Conservation (phyloP, 2,797 vertebrate genomes). For the Pteropus rufus region DNA sequence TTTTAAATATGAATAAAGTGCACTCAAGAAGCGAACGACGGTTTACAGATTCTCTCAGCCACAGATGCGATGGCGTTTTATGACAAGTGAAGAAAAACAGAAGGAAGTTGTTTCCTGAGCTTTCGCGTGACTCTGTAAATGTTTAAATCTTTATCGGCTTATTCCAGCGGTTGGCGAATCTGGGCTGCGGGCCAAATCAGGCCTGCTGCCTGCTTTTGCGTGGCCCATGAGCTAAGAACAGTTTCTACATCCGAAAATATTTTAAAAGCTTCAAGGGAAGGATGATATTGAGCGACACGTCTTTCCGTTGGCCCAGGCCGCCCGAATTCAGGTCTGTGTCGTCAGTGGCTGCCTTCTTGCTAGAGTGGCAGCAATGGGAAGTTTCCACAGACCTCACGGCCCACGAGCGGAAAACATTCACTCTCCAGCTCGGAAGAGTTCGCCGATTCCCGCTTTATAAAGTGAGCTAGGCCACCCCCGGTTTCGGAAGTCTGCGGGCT, state of each 20-base stretch:
- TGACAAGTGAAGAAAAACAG: too few relatives aligned
- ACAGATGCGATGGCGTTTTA: background rate
- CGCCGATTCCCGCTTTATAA: background rate
- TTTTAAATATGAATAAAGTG: too few relatives aligned
- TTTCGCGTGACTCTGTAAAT: background rate
- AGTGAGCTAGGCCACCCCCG: background rate
- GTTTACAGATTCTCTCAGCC: background rate
- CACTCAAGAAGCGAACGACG: background rate
- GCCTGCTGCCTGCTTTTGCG: background rate
- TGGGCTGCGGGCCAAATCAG: too few relatives aligned
- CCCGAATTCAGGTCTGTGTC: fast-evolving
- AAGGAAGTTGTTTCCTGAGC: background rate
- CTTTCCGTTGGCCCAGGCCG: background rate
- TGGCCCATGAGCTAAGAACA: too few relatives aligned
- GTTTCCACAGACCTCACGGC: background rate
- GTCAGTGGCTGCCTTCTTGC: fast-evolving
- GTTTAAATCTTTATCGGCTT: background rate
- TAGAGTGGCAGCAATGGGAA: fast-evolving
- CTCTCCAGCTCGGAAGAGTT: fast-evolving
- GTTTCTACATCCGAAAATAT: background rate
- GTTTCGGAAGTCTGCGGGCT: background rate
- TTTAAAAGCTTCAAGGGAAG: background rate
- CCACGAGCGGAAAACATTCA: background rate
- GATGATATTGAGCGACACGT: background rate
- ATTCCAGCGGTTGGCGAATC: fast-evolving